Percentiles rank a stretch among this genome's conserved stretches.
These are phyloP conservation scores for Chaetodon trifasciatus DNA, from an alignment of 2,797 vertebrate species.

Conservation along the genomic window DNA sequence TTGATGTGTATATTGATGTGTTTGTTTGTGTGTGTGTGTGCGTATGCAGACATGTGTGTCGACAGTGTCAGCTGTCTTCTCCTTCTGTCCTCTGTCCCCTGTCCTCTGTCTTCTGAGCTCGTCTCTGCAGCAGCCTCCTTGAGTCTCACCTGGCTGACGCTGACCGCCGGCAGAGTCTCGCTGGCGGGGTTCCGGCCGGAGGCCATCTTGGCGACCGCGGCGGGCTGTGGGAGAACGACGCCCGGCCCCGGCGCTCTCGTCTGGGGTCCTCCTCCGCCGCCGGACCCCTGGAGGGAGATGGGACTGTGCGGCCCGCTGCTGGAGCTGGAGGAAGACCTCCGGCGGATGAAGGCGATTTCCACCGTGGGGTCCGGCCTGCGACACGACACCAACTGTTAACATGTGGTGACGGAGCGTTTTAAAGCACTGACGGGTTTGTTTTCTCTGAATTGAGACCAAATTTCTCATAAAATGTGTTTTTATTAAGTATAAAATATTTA, in stretches of 20 bases:
- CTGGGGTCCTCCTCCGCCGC: constrained; percentile 52
- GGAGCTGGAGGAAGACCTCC: constrained; percentile 78
- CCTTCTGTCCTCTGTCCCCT: no score
- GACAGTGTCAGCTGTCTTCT: no score
- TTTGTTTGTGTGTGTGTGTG: no score
- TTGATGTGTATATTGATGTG: no score
- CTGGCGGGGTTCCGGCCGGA: constrained; percentile 76
- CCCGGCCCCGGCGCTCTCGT: constrained; percentile 38
- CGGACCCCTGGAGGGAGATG: constrained; percentile 70
- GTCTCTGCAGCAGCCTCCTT: no score
- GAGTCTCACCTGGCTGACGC: constrained; percentile 72
- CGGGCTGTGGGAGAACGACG: constrained; percentile 60
- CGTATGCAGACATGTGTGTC: no score
- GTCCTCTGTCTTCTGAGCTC: no score
- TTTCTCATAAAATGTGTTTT: no score
- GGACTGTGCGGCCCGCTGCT: constrained; percentile 81
- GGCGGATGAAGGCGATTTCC: constrained; percentile 93
- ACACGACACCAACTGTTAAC: neutral
- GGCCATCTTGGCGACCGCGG: constrained; percentile 74
- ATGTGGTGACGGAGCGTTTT: neutral
- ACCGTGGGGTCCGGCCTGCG: constrained; percentile 89
- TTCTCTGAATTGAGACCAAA: no score
- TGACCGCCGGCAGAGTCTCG: constrained; percentile 73
- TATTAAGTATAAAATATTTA: no score
- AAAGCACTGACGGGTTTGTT: no score